Base-by-base conservation (phyloP, 2,888 invertebrate species). In the Tuberolachnus salignus region DNA sequence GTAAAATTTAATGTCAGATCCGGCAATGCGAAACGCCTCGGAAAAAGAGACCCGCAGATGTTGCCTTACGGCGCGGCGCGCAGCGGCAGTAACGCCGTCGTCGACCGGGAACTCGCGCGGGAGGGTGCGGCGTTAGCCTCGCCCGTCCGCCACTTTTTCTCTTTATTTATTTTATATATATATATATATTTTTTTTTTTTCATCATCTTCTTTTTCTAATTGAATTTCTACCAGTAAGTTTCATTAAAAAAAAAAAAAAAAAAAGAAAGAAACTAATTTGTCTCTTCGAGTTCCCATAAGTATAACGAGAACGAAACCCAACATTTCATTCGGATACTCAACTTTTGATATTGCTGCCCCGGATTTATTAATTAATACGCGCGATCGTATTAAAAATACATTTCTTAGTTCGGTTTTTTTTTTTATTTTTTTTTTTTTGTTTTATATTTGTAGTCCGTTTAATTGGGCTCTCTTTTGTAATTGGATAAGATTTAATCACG, bases 261-360 rank as follows among this genome's bases (percentile, higher is more conserved):
- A 69, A 34, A 46, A 10, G 21, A 78, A 61, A 61, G 69, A 78
- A 78, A 78, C 78, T 78, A 78, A 78, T 78, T 78, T 78, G 67
- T 78, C 67, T 78, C 21, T 21, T 69, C 21, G 49, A 67, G 66
- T 69, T 78, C 44, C 66, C 49, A 49, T 34, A 51, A 61, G 69
- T 51, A 59, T 21, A 23, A 67, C 1, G 11, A 66, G 19, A 75
- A 66, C 10, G 21, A 73, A 70, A 42, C 34, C 55, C 42, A 23
- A 42, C 23, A 59, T 66, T 55, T 57, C 34, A 57, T 66, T 75
- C 46, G 34, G 26, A 69, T 34, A 26, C 13, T 61, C 67, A 69
- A 78, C 69, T 51, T 69, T 69, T 69, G 59, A 78, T 69, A 51
- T 34, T 42, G 3, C 16, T 42, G 8, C 16, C 16, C 21, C 4